phyloP scores from a whole-genome alignment of 2,888 invertebrate species.

The Tigriopus californicus region DNA sequence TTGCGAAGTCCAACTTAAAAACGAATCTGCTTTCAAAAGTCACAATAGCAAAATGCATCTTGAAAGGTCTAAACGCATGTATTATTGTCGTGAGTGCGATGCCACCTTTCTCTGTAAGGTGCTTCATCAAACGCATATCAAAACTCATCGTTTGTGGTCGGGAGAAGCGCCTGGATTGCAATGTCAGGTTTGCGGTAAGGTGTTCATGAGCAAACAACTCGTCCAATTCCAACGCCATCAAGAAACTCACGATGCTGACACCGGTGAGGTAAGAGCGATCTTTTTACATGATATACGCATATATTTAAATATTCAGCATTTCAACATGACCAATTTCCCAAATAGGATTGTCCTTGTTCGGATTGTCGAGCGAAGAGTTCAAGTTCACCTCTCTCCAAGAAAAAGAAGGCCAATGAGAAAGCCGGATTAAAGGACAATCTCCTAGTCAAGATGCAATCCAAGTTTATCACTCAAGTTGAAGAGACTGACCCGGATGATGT shows the following conservation, averaged over 20 bases:
- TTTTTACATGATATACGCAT: neutral
- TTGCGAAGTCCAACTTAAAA: conserved; percentile 5
- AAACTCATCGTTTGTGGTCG: conserved; percentile 5
- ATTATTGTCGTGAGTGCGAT: conserved; percentile 12
- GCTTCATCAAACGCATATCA: neutral
- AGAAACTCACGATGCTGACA: neutral
- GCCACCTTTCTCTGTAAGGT: conserved; percentile 5
- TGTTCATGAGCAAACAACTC: conserved; percentile 3
- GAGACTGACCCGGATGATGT: conserved; percentile 1
- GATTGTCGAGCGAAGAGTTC: neutral
- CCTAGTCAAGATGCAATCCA: neutral
- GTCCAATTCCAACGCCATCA: neutral
- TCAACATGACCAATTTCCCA: too few species aligned
- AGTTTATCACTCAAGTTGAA: neutral
- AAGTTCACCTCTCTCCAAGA: neutral
- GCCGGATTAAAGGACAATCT: neutral
- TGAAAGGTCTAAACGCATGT: neutral
- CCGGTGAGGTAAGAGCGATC: neutral
- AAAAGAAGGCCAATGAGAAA: neutral
- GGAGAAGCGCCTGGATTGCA: neutral
- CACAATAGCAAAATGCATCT: conserved; percentile 10
- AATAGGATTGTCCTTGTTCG: conserved; percentile 2
- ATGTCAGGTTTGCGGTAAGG: conserved; percentile 5
- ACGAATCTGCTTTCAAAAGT: conserved; percentile 8
- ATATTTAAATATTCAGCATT: neutral